Evolutionary conservation across 2,888 invertebrate genomes (phyloP).

Genomic region (Drosophila mulleri): DNA sequence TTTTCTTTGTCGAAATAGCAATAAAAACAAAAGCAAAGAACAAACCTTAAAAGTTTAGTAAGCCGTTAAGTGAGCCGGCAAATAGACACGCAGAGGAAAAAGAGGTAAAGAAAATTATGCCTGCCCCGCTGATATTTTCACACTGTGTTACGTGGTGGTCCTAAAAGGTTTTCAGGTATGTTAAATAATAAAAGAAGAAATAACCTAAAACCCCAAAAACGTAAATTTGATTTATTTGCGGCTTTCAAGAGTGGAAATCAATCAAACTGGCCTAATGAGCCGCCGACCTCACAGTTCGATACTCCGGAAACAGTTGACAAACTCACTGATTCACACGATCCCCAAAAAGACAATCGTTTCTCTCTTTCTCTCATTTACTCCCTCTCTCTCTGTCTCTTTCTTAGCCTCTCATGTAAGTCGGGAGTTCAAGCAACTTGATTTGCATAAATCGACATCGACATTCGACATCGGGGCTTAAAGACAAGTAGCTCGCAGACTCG

Average conservation of each 20-base stretch:
- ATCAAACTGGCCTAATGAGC: constrained; percentile 70
- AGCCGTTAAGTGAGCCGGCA: constrained; percentile 36
- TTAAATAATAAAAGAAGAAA: constrained; percentile 8
- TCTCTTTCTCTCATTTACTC: too few species aligned
- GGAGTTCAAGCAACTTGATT: constrained; percentile 75
- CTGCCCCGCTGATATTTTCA: constrained; percentile 30
- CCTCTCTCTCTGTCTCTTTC: not conserved
- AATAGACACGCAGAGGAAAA: not conserved
- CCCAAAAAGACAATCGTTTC: constrained; percentile 11
- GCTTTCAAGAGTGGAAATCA: constrained; percentile 54
- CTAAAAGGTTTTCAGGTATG: constrained; percentile 21
- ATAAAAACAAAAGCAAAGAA: constrained; percentile 24
- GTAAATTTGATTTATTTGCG: constrained; percentile 76
- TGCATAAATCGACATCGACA: constrained; percentile 57
- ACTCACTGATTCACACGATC: constrained; percentile 63
- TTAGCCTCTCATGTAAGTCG: not conserved
- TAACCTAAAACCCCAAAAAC: constrained; percentile 33
- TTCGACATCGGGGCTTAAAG: constrained; percentile 27
- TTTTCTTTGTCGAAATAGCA: not conserved
- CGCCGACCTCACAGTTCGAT: constrained; percentile 51
- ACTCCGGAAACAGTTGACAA: constrained; percentile 62
- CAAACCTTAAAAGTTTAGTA: constrained; percentile 37
- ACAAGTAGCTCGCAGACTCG: constrained; percentile 26
- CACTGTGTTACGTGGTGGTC: constrained; percentile 47
- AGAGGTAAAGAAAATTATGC: not conserved